Evolutionary conservation across 1,140 invertebrate genomes (phyloP).

Genomic region (Trichomalopsis sarcophagae): DNA sequence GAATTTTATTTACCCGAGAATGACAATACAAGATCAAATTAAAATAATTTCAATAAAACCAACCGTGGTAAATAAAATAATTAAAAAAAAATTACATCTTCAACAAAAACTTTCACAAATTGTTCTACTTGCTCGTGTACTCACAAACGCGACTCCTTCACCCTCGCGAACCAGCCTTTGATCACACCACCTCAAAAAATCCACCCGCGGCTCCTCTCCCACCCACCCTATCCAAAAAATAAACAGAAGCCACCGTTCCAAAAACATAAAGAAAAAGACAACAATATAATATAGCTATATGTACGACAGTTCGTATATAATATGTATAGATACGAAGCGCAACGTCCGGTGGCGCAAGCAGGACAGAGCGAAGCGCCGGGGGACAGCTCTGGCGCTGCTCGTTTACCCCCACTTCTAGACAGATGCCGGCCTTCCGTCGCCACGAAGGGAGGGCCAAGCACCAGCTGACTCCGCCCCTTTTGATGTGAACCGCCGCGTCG

Average conservation of each 20-base stretch:
- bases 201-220: background rate
- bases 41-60: too few species aligned
- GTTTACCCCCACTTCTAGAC: background rate
- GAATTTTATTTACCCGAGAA: too few species aligned
- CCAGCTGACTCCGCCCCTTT: slow-evolving; percentile 32
- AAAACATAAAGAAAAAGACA: background rate
- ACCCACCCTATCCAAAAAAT: background rate
- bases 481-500: background rate
- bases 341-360: slow-evolving; percentile 10
- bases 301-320: background rate
- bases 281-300: background rate
- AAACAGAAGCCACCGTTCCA: background rate
- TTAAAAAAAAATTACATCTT: too few species aligned
- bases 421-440: background rate
- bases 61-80: too few species aligned
- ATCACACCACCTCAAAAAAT: background rate
- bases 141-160: background rate
- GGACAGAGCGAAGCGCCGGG: slow-evolving; percentile 13
- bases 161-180: background rate
- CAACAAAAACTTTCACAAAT: too few species aligned
- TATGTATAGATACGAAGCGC: background rate
- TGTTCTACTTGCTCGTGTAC: background rate
- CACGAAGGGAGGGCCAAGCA: slow-evolving; percentile 37
- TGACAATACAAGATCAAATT: too few species aligned
- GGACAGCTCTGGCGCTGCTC: slow-evolving; percentile 2